Conservation (phyloP, 1,140 invertebrate genomes). For the Forficula auricularia region DNA sequence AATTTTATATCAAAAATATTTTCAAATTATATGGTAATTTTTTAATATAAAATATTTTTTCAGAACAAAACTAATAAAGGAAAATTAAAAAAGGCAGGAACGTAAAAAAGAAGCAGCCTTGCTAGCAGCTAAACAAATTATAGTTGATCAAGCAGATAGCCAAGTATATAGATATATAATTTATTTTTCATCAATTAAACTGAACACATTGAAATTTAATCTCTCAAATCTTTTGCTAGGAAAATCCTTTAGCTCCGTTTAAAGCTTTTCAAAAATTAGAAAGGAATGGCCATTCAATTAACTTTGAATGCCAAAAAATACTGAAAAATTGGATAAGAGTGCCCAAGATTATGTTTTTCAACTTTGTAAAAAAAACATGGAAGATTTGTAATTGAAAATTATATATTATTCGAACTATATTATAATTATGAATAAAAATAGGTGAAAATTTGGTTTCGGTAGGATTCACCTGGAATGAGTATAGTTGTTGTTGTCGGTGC, state of each 20-base stretch:
- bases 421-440: no score
- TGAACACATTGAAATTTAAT: no score
- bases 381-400: constrained; percentile 34
- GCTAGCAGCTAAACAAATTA: constrained; percentile 13
- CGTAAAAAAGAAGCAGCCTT: constrained; percentile 21
- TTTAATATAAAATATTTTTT: no score
- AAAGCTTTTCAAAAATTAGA: constrained; percentile 22
- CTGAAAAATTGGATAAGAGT: constrained; percentile 25
- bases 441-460: no score
- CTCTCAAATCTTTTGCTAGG: no score
- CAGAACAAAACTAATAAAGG: constrained; percentile 2
- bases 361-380: constrained; percentile 44
- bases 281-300: constrained; percentile 21
- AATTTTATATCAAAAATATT: no score
- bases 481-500: no score
- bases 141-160: constrained; percentile 22
- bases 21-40: no score
- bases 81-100: constrained; percentile 19
- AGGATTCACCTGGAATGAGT: no score
- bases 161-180: constrained; percentile 16
- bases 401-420: no score
- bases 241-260: constrained; percentile 15
- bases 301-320: constrained; percentile 27
- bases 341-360: constrained; percentile 39
- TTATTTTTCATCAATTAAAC: not conserved